Percentiles rank a stretch among this genome's conserved stretches.
Evolutionary conservation across 2,888 invertebrate species (phyloP).

Genomic region (Saturnia pavonia): DNA sequence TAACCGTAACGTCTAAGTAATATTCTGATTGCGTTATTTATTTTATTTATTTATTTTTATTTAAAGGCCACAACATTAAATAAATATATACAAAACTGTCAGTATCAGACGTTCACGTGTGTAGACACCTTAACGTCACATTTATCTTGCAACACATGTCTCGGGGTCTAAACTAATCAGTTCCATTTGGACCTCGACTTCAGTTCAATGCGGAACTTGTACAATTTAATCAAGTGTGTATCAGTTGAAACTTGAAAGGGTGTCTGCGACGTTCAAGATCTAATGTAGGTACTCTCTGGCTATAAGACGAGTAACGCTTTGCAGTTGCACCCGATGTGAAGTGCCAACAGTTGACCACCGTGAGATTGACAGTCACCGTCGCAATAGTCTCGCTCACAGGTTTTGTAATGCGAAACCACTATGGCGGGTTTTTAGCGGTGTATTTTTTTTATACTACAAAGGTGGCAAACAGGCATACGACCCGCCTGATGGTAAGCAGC

Average conservation of each 20-base stretch:
- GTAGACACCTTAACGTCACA: background rate
- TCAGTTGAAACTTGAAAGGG: conserved; percentile 8
- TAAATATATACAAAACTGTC: background rate
- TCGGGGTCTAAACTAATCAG: conserved; percentile 12
- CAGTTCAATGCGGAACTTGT: conserved; percentile 12
- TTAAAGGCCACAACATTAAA: no score
- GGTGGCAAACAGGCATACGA: no score
- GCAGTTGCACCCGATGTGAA: background rate
- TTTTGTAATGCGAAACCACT: no score
- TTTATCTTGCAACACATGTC: conserved; percentile 16
- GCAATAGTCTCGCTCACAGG: no score
- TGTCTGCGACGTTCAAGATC: conserved; percentile 1
- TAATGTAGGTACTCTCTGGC: background rate
- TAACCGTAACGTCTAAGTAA: no score
- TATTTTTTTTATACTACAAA: no score
- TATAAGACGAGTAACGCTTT: background rate
- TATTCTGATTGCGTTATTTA: no score
- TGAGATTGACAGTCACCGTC: no score
- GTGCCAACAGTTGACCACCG: background rate
- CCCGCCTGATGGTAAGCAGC: no score
- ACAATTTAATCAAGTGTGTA: conserved; percentile 11
- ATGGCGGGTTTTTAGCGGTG: no score
- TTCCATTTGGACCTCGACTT: conserved; percentile 13
- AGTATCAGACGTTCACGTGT: background rate
- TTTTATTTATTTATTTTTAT: no score